A percentile compares a stretch with the other conserved stretches of the same genome.
phyloP scores from a whole-genome alignment of 2,888 invertebrate species.

The Coenonympha arcania region DNA sequence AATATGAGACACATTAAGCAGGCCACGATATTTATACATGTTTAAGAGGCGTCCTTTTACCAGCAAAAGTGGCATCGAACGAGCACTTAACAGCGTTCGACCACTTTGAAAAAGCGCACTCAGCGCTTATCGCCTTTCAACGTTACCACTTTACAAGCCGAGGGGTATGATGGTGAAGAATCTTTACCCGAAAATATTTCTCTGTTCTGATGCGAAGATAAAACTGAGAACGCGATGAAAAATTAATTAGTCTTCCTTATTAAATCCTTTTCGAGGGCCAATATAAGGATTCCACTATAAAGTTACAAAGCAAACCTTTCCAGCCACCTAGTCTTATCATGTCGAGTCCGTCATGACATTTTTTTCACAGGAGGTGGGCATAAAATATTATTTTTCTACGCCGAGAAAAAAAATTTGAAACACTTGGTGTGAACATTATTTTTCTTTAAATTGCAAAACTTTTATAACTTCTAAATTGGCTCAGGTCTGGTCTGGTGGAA shows the following conservation, averaged over 20 bases:
- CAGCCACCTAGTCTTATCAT: too few relatives aligned
- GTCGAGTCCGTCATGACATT: too few relatives aligned
- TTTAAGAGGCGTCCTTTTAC: constrained; percentile 32
- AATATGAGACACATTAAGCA: constrained; percentile 1
- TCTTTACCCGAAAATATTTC: constrained; percentile 17
- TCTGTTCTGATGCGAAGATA: constrained; percentile 4
- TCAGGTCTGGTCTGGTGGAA: too few relatives aligned
- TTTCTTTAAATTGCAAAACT: too few relatives aligned
- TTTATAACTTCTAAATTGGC: too few relatives aligned
- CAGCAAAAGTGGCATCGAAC: constrained; percentile 28
- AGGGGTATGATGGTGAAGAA: constrained; percentile 15
- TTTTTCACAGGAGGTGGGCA: too few relatives aligned
- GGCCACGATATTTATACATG: constrained; percentile 28
- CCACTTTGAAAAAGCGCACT: constrained; percentile 54
- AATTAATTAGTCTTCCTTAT: background rate
- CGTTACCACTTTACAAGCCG: constrained; percentile 36
- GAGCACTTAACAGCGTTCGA: constrained; percentile 51
- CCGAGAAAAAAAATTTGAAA: too few relatives aligned
- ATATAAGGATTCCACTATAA: too few relatives aligned
- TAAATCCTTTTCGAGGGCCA: background rate
- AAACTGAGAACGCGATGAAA: background rate
- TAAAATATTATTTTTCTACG: too few relatives aligned
- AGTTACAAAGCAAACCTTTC: too few relatives aligned
- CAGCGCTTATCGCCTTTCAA: constrained; percentile 55
- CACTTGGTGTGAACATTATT: too few relatives aligned